Evolutionary conservation across 1,140 invertebrate genomes (phyloP).

Genomic region (Thaumetopoea pityocampa): DNA sequence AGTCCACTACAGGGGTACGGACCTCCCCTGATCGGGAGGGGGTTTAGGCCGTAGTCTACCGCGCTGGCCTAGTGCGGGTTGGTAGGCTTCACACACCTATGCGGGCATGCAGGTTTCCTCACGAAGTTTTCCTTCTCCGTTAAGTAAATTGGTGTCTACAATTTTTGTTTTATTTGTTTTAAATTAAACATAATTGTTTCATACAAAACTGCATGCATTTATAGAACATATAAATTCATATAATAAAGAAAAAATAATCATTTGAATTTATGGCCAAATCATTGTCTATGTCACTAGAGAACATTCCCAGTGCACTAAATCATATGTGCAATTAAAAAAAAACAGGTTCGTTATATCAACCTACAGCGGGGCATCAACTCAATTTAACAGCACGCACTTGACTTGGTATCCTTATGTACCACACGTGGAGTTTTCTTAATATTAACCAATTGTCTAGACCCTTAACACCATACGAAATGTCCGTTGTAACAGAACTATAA

Average conservation of each 20-base stretch:
- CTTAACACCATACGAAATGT: not conserved
- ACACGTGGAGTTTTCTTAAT: conserved; percentile 27
- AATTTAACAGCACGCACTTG: conserved; percentile 57
- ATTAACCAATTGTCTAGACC: conserved; percentile 6
- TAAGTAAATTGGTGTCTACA: too few species aligned
- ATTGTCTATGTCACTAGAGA: conserved; percentile 44
- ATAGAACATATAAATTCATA: too few species aligned
- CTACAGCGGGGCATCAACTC: conserved; percentile 48
- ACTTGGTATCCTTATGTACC: conserved; percentile 42
- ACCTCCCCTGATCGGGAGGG: too few species aligned
- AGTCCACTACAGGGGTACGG: too few species aligned
- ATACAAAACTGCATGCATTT: too few species aligned
- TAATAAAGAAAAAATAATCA: conserved; percentile 8
- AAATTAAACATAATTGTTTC: too few species aligned
- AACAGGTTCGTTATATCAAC: conserved; percentile 55
- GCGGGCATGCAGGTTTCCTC: too few species aligned
- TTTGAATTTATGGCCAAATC: conserved; percentile 31
- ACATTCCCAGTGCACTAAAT: conserved; percentile 61
- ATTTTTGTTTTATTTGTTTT: too few species aligned
- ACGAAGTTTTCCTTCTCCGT: too few species aligned
- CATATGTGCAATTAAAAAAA: conserved; percentile 33
- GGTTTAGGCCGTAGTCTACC: too few species aligned
- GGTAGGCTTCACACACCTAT: too few species aligned
- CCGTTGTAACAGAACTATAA: conserved; percentile 17
- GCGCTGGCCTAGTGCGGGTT: too few species aligned